Conservation (phyloP, 2,113 vertebrate species). For the Zosterops borbonicus region DNA sequence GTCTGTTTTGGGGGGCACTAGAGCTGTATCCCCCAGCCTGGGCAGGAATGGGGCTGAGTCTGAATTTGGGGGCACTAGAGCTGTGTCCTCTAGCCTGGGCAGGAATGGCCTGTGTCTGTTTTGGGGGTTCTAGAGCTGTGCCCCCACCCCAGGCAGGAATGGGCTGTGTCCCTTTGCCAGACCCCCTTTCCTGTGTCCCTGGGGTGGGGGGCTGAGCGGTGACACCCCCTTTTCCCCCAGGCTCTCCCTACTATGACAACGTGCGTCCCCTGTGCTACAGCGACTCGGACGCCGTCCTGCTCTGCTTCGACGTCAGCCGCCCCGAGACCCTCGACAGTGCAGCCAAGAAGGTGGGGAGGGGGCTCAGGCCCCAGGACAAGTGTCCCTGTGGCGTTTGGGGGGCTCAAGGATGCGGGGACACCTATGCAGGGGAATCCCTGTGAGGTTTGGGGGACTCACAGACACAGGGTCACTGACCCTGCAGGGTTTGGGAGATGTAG, state of each 20-base stretch:
- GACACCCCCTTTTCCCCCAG: constrained; percentile 47
- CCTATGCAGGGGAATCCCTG: background rate
- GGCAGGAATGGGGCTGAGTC: background rate
- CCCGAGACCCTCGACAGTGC: constrained; percentile 89
- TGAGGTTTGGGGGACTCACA: background rate
- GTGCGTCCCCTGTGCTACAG: constrained; percentile 97
- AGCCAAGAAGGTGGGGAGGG: constrained; percentile 84
- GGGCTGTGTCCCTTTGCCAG: background rate
- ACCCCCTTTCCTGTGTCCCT: too few species aligned
- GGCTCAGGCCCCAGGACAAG: background rate
- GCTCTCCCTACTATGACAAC: constrained; percentile 95
- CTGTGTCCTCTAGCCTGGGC: accelerated
- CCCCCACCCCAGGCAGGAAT: accelerated
- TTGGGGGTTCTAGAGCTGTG: background rate
- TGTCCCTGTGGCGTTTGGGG: accelerated
- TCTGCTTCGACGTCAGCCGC: constrained; percentile 92
- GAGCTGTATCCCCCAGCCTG: too few species aligned
- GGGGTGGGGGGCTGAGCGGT: background rate
- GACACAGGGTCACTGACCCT: background rate
- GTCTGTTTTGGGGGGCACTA: background rate
- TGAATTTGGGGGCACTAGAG: background rate
- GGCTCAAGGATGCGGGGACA: accelerated
- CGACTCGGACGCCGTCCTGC: constrained; percentile 89
- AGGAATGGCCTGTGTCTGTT: background rate
- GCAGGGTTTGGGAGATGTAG: background rate